Evolutionary conservation across 2,113 vertebrate species (phyloP).

Genomic region (Rhabdornis inornatus): DNA sequence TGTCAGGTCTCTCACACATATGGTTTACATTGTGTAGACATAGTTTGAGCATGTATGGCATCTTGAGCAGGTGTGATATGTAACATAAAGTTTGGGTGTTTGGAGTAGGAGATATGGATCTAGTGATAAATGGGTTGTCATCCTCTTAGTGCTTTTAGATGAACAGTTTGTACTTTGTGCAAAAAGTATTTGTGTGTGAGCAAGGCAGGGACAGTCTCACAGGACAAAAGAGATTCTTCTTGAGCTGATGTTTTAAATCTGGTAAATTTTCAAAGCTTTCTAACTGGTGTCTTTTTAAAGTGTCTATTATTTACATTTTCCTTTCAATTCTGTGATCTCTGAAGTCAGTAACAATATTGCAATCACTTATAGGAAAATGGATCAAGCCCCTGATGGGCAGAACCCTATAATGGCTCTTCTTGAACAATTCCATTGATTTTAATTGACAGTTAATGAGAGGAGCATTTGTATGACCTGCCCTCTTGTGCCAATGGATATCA

Average conservation of each 20-base stretch:
- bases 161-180: neutral
- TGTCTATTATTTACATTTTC: neutral
- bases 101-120: neutral
- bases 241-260: neutral
- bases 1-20: accelerated
- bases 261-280: neutral
- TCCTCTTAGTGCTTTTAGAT: neutral
- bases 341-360: neutral
- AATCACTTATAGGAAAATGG: constrained; percentile 11
- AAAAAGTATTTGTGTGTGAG: neutral
- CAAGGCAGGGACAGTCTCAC: neutral
- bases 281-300: neutral
- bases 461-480: neutral
- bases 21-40: accelerated
- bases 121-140: neutral
- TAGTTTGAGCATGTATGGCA: neutral
- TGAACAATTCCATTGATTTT: constrained; percentile 22
- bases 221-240: neutral
- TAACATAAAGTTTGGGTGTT: neutral
- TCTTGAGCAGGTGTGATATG: neutral
- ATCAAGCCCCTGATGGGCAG: neutral
- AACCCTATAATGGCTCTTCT: neutral
- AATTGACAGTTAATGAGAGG: constrained; percentile 25
- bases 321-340: neutral
- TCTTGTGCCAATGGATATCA: neutral